phyloP scores from a whole-genome alignment of 2,113 vertebrate genomes.

The Spea bombifrons region DNA sequence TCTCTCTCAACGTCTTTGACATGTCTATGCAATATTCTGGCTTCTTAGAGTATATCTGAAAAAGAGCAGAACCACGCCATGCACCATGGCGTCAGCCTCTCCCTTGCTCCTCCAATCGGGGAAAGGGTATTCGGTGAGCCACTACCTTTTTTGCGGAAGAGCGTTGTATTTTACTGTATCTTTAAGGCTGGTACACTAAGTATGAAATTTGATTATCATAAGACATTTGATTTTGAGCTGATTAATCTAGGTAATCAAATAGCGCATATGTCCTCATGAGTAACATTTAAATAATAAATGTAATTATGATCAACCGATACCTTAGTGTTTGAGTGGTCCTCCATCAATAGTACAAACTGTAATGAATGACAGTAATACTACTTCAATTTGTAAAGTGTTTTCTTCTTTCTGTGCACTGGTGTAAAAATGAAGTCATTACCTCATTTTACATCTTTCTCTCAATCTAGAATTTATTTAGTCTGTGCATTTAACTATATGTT shows the following conservation, averaged over 20 bases:
- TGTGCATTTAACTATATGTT: too few relatives aligned
- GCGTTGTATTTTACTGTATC: neutral
- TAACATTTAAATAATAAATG: conserved; percentile 36
- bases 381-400: neutral
- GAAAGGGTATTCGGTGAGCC: too few relatives aligned
- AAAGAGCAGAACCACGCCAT: too few relatives aligned
- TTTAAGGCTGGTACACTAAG: neutral
- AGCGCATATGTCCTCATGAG: conserved; percentile 14
- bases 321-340: conserved; percentile 22
- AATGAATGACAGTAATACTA: neutral
- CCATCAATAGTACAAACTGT: conserved; percentile 24
- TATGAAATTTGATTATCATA: conserved; percentile 35
- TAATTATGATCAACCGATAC: conserved; percentile 35
- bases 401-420: neutral
- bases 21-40: too few relatives aligned
- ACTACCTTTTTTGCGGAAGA: too few relatives aligned
- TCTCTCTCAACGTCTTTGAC: too few relatives aligned
- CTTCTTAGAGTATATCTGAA: too few relatives aligned
- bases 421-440: neutral
- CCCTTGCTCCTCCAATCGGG: too few relatives aligned
- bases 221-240: conserved; percentile 11
- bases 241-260: conserved; percentile 41
- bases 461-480: too few relatives aligned
- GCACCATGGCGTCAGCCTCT: too few relatives aligned
- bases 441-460: neutral